Evolutionary conservation across 2,797 vertebrate species (phyloP).

Genomic region (Rhinichthys osculus): DNA sequence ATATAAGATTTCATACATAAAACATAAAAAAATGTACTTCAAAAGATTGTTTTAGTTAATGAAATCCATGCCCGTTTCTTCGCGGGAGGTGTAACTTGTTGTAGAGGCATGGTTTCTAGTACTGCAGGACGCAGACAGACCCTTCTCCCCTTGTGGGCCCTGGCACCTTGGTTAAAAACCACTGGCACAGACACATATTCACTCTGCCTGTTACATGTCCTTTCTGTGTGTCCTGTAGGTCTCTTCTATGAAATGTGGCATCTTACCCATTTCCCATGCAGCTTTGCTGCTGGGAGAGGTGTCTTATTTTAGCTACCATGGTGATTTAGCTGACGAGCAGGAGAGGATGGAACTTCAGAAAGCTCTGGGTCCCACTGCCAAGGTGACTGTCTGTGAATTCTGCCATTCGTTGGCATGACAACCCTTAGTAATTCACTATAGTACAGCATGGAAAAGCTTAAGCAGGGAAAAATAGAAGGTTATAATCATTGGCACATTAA

Average conservation of each 20-base stretch:
- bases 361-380: conserved; percentile 92
- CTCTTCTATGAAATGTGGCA: conserved; percentile 97
- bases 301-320: conserved; percentile 92
- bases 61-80: no score
- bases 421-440: conserved; percentile 22
- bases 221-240: conserved; percentile 82
- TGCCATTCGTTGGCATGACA: conserved; percentile 63
- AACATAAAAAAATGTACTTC: no score
- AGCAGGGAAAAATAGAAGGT: not conserved
- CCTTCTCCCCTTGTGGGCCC: not conserved
- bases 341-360: conserved; percentile 96
- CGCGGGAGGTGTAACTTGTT: no score
- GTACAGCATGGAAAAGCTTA: not conserved
- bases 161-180: not conserved
- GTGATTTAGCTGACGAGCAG: conserved; percentile 90
- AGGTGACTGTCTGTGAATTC: conserved; percentile 81
- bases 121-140: not conserved
- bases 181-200: not conserved
- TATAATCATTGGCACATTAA: not conserved
- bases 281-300: conserved; percentile 93
- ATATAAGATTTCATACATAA: no score
- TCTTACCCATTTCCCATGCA: conserved; percentile 97
- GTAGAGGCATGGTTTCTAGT: not conserved
- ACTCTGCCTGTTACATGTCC: conserved; percentile 17
- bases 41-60: no score